Evolutionary conservation across 2,888 invertebrate species (phyloP).

Genomic region (Hofmannophila pseudospretella): DNA sequence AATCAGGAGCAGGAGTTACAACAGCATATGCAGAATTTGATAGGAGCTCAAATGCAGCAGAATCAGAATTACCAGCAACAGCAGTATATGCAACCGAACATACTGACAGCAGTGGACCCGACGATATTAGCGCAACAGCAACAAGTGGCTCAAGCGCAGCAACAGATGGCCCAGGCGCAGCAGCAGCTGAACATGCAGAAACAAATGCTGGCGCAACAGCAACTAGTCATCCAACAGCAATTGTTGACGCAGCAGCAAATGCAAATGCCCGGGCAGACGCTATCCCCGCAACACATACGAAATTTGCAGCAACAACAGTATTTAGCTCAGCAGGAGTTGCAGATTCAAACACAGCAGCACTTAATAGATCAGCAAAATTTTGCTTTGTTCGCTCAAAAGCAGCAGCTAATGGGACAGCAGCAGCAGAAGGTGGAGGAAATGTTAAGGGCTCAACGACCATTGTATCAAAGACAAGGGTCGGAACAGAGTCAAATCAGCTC

Average conservation of each 20-base stretch:
- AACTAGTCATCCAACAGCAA: slow-evolving; percentile 70
- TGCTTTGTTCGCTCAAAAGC: slow-evolving; percentile 69
- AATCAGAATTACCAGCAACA: slow-evolving; percentile 49
- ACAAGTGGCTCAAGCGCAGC: slow-evolving; percentile 67
- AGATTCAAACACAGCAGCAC: slow-evolving; percentile 75
- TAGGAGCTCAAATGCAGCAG: slow-evolving; percentile 51
- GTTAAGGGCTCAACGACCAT: slow-evolving; percentile 52
- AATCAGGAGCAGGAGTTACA: slow-evolving; percentile 44
- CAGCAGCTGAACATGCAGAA: slow-evolving; percentile 70
- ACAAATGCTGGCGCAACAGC: slow-evolving; percentile 67
- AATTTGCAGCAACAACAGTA: slow-evolving; percentile 72
- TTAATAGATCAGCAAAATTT: slow-evolving; percentile 76
- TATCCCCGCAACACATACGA: slow-evolving; percentile 63
- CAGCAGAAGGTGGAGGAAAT: slow-evolving; percentile 68
- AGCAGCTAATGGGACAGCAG: slow-evolving; percentile 74
- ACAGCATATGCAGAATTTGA: slow-evolving; percentile 53
- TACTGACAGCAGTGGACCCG: slow-evolving; percentile 50
- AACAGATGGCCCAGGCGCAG: slow-evolving; percentile 64
- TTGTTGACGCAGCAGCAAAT: slow-evolving; percentile 60
- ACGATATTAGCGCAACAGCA: slow-evolving; percentile 59
- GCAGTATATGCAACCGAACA: slow-evolving; percentile 48
- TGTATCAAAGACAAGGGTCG: slow-evolving; percentile 64
- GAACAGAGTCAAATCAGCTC: slow-evolving; percentile 67
- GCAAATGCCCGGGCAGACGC: slow-evolving; percentile 65
- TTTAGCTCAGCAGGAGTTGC: slow-evolving; percentile 69